Base-by-base conservation (phyloP, 2,113 vertebrate genomes). In the Calyptomena viridis region DNA sequence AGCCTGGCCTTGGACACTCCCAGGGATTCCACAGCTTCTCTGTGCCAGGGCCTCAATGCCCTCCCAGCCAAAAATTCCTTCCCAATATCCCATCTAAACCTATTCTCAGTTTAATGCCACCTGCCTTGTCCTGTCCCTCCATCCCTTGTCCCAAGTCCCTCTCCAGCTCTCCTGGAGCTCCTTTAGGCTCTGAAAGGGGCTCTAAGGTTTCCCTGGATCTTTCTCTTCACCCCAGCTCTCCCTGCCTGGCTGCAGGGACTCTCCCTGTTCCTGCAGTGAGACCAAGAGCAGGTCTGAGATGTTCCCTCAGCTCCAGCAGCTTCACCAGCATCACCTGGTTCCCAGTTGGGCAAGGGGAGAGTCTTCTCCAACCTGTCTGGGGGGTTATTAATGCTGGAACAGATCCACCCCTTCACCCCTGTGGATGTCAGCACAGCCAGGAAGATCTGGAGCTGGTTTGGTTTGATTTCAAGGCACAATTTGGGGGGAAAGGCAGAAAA, bases 371-470 rank as follows among this genome's bases (percentile, higher is more conserved):
- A 25, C 20, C 9, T 7, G 18, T 6, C 49, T 53, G 59, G 15
- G 35, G n/a, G 12, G 46, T 33, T 33, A 17, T 2, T 5, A 47
- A 24, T 0, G 2, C 12, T 21, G 24, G 59, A 47, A 28, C 9
- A 46, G 28, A 77, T 23, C 24, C 55, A 20, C 20, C 0, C 5
- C n/a, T 35, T 49, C 53, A 18, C 37, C 78, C 60, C 27, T 19
- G 52, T 14, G 49, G 55, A 31, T 49, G 39, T 9, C 74, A 68
- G 9, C 8, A 3, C 64, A 16, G 39, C 6, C 23, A 27, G 49
- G 39, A 16, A 37, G 53, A 81, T 19, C 44, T 9, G 30, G 28
- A 0, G 1, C 39, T 35, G 1, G 3, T 4, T 11, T 2, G 12
- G 31, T 68, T 30, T 5, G 25, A 49, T 24, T 63, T 64, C 44